A percentile compares a stretch with the other conserved stretches of the same genome.
Evolutionary conservation across 2,797 vertebrate species (phyloP).

Genomic region (Molossus alvarezi): DNA sequence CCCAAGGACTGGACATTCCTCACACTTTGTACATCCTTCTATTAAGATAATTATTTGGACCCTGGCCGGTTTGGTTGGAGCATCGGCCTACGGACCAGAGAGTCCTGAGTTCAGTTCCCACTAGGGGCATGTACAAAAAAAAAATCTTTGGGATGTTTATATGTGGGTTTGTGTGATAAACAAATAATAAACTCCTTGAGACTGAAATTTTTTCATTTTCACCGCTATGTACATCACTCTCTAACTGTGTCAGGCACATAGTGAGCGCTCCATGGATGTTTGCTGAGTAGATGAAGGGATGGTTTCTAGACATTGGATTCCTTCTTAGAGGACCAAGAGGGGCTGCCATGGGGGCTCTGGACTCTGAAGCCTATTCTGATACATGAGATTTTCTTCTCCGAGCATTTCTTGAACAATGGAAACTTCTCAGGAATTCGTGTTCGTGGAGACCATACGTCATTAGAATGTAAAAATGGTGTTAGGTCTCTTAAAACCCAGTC

Average conservation of each 20-base stretch:
- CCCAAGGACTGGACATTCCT: neutral
- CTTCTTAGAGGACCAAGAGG: neutral
- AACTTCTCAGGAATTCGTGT: conserved; percentile 35
- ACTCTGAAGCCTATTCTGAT: neutral
- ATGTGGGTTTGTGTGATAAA: neutral
- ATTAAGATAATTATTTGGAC: neutral
- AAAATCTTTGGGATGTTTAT: neutral
- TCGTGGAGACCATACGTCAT: neutral
- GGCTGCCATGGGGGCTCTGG: neutral
- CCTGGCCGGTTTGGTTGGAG: no score
- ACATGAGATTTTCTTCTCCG: neutral
- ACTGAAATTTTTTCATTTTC: neutral
- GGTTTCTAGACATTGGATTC: conserved; percentile 48
- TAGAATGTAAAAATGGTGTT: conserved; percentile 46
- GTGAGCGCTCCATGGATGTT: neutral
- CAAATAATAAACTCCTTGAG: neutral
- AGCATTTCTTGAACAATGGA: conserved; percentile 41
- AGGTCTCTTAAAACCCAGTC: conserved; percentile 17
- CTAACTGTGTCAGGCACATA: neutral
- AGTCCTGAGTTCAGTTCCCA: no score
- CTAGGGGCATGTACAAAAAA: no score
- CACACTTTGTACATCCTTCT: neutral
- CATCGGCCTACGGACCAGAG: no score
- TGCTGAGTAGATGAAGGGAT: neutral
- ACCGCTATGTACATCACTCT: rapidly evolving